Evolutionary conservation across 2,797 vertebrate genomes (phyloP).

Genomic region (Tragelaphus oryx): DNA sequence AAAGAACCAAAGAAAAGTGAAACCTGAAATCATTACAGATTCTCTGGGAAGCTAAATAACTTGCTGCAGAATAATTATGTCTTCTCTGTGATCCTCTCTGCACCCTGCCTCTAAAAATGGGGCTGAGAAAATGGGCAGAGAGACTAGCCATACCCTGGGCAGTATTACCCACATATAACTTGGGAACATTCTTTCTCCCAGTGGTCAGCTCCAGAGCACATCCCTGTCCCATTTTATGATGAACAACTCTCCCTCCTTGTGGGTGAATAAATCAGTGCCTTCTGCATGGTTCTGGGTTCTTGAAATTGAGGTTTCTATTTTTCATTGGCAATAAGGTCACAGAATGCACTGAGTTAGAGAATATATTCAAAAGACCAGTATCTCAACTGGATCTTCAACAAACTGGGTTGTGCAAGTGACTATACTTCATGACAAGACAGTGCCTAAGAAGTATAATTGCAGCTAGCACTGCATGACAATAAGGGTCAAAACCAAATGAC

Average conservation of each 20-base stretch:
- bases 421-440: not conserved
- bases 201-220: not conserved
- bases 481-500: not conserved
- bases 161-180: not conserved
- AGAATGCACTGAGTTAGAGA: not conserved
- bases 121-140: not conserved
- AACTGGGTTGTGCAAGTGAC: not conserved
- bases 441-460: not conserved
- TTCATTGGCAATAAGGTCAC: not conserved
- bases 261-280: not conserved
- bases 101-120: not conserved
- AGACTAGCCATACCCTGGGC: not conserved
- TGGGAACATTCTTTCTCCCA: not conserved
- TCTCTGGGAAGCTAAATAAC: not conserved
- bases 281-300: not conserved
- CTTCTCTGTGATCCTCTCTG: not conserved
- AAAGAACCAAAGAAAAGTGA: not conserved
- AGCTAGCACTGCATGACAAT: not conserved
- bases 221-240: not conserved
- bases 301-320: not conserved
- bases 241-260: not conserved
- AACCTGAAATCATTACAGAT: not conserved
- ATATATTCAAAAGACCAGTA: not conserved
- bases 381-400: constrained; percentile 1
- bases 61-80: not conserved